Evolutionary conservation across 2,797 vertebrate species (phyloP), one percentile per base, ranked within the genome.

Genomic region (Peromyscus eremicus): DNA sequence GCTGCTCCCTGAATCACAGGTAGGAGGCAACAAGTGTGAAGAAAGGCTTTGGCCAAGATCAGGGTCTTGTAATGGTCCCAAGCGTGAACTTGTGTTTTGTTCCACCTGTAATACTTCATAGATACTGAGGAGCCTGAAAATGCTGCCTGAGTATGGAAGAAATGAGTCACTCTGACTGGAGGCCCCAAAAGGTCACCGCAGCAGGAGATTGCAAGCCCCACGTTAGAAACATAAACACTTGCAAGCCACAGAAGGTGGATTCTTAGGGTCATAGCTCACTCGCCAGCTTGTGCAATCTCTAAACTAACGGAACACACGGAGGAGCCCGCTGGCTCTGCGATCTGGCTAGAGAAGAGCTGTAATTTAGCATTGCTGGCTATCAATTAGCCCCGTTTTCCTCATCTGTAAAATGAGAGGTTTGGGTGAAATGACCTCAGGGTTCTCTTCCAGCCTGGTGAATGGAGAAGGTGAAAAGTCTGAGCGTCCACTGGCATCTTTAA

Each of bases 321-420:
- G 96, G 85, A 92, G 94, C 32, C 94, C 60, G 16, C 89, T 34
- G 34, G n/a, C 68, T 71, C 91, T 76, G 77, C 91, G 76, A 10
- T 94, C 93, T 62, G 40, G 71, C 71, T 87, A 29, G 57, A 81
- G 92, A 70, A 95, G 86, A 87, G 76, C 92, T 97, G 6, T 96
- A 94, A 97, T 98, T 97, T 96, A 55, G 79, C 16, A 91, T 62
- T 0, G 0, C 89, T 87, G 95, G 89, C 96, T 94, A 96, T 94
- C 97, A 96, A 97, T 97, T 97, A 98, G 79, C 68, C 82, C 82
- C 82, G 89, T 89, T 96, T 97, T 95, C 75, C 55, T 96, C 96
- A 97, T 96, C 96, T 96, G 94, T 95, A 93, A 97, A 97, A 97
- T 97, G 94, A 97, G 95, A 95, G 89, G 94, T 80, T 97, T 77